Evolutionary conservation across 2,113 vertebrate species (phyloP).

Genomic region (Aphyosemion australe): DNA sequence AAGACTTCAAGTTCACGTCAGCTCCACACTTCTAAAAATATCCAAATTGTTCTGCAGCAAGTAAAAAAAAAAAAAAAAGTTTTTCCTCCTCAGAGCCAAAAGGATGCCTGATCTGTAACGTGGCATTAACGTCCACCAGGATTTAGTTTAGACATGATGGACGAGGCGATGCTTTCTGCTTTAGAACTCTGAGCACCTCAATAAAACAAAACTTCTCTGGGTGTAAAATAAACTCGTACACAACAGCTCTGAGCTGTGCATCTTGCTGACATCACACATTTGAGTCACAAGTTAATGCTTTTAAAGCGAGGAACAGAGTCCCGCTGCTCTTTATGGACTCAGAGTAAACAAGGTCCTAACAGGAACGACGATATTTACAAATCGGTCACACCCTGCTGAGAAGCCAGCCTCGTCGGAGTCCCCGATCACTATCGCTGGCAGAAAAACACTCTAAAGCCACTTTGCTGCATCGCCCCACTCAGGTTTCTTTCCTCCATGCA

Average conservation of each 20-base stretch:
- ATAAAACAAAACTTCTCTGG: conserved; percentile 27
- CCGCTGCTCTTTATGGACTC: conserved; percentile 12
- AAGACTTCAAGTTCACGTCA: background rate
- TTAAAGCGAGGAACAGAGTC: conserved; percentile 6
- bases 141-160: conserved; percentile 51
- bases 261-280: conserved; percentile 41
- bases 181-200: conserved; percentile 27
- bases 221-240: conserved; percentile 36
- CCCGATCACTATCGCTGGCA: background rate
- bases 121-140: conserved; percentile 24
- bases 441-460: background rate
- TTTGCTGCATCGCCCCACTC: conserved; percentile 1
- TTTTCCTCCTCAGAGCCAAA: background rate
- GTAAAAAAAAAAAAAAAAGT: background rate
- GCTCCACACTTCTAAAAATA: conserved; percentile 23
- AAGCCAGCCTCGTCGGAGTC: background rate
- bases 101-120: conserved; percentile 13
- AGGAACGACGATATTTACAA: background rate
- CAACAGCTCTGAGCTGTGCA: conserved; percentile 7
- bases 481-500: conserved; percentile 8
- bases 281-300: conserved; percentile 30
- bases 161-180: conserved; percentile 37
- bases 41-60: background rate
- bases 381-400: conserved; percentile 19
- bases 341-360: conserved; percentile 16